Percentiles rank a stretch among this genome's conserved stretches.
Evolutionary conservation across 2,113 vertebrate species (phyloP).

Genomic region (Cavia porcellus): DNA sequence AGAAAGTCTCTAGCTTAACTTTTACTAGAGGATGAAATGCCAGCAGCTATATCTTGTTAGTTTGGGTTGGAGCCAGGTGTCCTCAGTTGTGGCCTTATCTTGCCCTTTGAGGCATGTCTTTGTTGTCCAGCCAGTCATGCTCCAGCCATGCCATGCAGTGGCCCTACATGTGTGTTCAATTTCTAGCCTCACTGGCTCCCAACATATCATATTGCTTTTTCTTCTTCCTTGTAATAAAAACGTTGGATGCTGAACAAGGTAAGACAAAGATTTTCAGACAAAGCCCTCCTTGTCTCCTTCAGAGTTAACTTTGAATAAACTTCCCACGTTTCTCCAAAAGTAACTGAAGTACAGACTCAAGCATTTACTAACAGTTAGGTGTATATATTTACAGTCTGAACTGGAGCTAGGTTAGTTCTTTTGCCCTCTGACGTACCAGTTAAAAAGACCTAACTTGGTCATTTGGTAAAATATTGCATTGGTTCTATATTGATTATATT

Average conservation of each 20-base stretch:
- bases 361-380: not conserved
- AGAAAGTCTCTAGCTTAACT: too few species aligned
- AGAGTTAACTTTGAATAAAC: not conserved
- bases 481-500: not conserved
- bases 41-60: too few species aligned
- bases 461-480: not conserved
- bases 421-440: slow-evolving; percentile 3
- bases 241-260: not conserved
- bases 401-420: not conserved
- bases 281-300: not conserved
- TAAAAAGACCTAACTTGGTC: not conserved
- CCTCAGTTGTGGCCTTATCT: too few species aligned
- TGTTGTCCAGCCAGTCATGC: too few species aligned
- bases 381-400: slow-evolving; percentile 5
- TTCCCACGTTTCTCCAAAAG: not conserved
- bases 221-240: not conserved
- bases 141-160: too few species aligned
- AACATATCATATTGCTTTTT: not conserved
- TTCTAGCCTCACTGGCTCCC: too few species aligned
- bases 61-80: too few species aligned
- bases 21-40: too few species aligned
- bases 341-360: not conserved
- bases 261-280: not conserved
- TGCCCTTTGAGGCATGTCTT: too few species aligned
- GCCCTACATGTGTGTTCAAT: too few species aligned